Evolutionary conservation across 64 coral and sea anemone species (phyloP).

Genomic region (Cladopsammia gracilis): DNA sequence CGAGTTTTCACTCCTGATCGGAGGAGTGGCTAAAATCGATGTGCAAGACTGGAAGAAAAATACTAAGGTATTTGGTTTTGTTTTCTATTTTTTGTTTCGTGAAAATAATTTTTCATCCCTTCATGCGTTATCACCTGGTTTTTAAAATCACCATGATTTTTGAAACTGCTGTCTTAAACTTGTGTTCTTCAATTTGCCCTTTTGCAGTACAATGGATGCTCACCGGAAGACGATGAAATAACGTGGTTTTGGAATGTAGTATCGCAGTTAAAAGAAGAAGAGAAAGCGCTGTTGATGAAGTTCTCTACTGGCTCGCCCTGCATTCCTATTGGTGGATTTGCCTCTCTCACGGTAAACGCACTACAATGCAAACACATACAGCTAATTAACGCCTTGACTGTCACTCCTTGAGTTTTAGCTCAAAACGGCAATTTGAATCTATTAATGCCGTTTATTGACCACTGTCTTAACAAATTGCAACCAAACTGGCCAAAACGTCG

Average conservation of each 20-base stretch:
- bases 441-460: too few relatives aligned
- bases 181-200: not conserved
- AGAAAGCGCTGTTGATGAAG: conserved; percentile 90
- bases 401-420: too few relatives aligned
- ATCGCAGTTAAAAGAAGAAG: conserved; percentile 88
- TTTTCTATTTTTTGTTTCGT: not conserved
- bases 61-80: conserved; percentile 37
- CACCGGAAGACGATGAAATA: conserved; percentile 53
- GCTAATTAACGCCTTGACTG: too few relatives aligned
- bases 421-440: too few relatives aligned
- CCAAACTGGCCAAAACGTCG: too few relatives aligned
- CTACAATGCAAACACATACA: not conserved
- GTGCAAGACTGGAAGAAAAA: conserved; percentile 91
- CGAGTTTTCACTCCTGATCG: conserved; percentile 93
- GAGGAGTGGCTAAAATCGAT: conserved; percentile 91
- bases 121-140: too few relatives aligned
- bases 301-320: conserved; percentile 92
- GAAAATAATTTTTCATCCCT: too few relatives aligned
- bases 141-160: too few relatives aligned
- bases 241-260: conserved; percentile 92
- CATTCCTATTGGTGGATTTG: conserved; percentile 92
- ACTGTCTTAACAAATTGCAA: too few relatives aligned
- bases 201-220: conserved; percentile 42
- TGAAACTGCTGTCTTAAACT: too few relatives aligned
- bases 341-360: conserved; percentile 75